Base-by-base conservation (phyloP, 2,113 vertebrate genomes). In the Gnathonemus longibarbis region DNA sequence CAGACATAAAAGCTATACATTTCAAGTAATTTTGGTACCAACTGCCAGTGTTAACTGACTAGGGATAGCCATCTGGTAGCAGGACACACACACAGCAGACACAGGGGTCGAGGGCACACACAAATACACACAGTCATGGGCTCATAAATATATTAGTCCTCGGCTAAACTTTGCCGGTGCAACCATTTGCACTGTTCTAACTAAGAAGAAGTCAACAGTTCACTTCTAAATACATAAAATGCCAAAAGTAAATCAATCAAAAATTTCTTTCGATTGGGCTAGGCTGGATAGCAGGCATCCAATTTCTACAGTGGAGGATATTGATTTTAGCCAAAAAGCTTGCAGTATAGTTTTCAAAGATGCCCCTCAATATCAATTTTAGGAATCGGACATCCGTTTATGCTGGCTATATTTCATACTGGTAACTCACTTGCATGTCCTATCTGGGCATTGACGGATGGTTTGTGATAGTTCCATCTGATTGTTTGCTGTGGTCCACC, bases 341-440 rank as follows among this genome's bases (percentile, higher is more conserved):
- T 88, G 91, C 91, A 93, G 92, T 92, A 92, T 92, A 92, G 93
- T 93, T 93, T 93, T 92, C 93, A 92, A 93, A 90, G 89, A 90
- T 85, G 91, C 89, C 66, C 90, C 93, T 91, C 89, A 86, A 91
- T 93, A 92, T 92, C 92, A 93, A 93, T 94, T 93, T 93, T 92
- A 90, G 90, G 91, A 49, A 88, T 90, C 56, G 92, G 93, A 93
- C 90, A 91, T 92, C 80, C 91, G 89, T 90, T 93, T 94, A 92
- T 92, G 92, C 90, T 86, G 91, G 90, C 91, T 92, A 87, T 93
- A 92, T 93, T 93, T 93, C 91, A 92, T 91, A 92, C 91, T 91
- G 89, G 86, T 89, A 84, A 89, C 90, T 91, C 90, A 90, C 91
- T 91, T 91, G 77, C 90, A 84, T 88, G 88, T 86, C 92, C 93